These are phyloP conservation scores for Misgurnus mizolepis DNA, from an alignment of 2,113 vertebrate species.

Conservation along the genomic window DNA sequence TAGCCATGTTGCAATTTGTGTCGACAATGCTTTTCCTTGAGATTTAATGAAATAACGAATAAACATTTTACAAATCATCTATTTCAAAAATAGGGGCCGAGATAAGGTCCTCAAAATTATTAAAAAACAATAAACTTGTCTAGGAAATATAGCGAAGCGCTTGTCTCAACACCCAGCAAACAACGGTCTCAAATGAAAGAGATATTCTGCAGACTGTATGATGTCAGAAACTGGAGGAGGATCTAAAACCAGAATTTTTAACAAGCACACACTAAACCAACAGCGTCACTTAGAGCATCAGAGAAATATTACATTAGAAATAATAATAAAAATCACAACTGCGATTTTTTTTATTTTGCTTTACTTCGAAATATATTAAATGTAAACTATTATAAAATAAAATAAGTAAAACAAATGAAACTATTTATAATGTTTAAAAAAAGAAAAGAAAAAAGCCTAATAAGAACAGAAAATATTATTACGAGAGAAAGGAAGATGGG, in stretches of 20 bases:
- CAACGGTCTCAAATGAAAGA: neutral
- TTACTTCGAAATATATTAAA: too few species aligned
- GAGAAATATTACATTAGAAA: slow-evolving; percentile 71
- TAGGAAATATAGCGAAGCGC: neutral
- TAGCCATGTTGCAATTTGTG: slow-evolving; percentile 10
- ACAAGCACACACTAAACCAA: slow-evolving; percentile 70
- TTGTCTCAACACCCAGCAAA: neutral
- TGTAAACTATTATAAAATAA: too few species aligned
- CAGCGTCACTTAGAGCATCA: slow-evolving; percentile 86
- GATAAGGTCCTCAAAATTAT: too few species aligned
- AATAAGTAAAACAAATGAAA: too few species aligned
- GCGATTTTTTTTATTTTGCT: too few species aligned
- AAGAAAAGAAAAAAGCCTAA: too few species aligned
- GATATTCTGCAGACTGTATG: neutral
- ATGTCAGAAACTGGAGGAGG: slow-evolving; percentile 12
- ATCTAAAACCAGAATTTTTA: neutral
- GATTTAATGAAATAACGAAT: neutral
- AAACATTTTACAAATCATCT: neutral
- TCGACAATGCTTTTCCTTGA: neutral
- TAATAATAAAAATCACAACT: too few species aligned
- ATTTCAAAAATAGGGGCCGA: neutral
- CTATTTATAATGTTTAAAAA: too few species aligned
- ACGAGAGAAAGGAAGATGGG: too few species aligned
- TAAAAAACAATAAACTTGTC: slow-evolving; percentile 18
- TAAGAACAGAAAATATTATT: too few species aligned